Base-by-base conservation (phyloP, 2,888 invertebrate genomes). In the Barypeithes pellucidus region DNA sequence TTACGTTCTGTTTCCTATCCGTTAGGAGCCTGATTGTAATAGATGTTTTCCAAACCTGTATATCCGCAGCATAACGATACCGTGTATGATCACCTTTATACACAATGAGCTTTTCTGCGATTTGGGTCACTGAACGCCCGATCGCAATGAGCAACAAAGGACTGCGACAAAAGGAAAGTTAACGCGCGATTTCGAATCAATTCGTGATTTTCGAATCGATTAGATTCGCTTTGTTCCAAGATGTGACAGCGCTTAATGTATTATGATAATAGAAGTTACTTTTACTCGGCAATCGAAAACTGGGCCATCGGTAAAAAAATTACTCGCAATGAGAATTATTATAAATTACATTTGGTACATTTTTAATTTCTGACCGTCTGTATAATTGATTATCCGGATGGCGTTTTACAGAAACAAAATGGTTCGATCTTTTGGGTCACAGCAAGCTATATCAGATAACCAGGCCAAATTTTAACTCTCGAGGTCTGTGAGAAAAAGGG, bases 111-210 rank as follows among this genome's bases (percentile, higher is more conserved):
- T 43, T 63, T 70, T 70, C 70, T 63, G 63, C 63, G 43, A 70
- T 66, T 61, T 71, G 66, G 71, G 71, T 71, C 71, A 71, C 22
- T 18, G 33, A 57, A 33, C 33, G 54, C 33, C 33, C 54, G 54
- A 57, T 57, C 59, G 66, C 50, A 68, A 63, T 22, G 36, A 45
- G 67, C 62, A 65, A 67, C 41, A 72, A 72, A 67, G 62, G 52
- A 50, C 72, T 45, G 67, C 72, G 70, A 63, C 63, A 60, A 71
- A 66, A 61, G 71, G 71, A 71, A 71, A 71, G 71, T 71, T 71
- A 66, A 71, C 39, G 60, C 39, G 60, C 52, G 29, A 66, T 66
- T 57, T 71, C 71, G 43, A 60, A 66, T 71, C 36, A 57, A 57
- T 57, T 57, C 57, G 67, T 57, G 67, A 67, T 67, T 47, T 59